Conservation (phyloP, 2,113 vertebrate genomes). For the Bambusicola thoracicus region DNA sequence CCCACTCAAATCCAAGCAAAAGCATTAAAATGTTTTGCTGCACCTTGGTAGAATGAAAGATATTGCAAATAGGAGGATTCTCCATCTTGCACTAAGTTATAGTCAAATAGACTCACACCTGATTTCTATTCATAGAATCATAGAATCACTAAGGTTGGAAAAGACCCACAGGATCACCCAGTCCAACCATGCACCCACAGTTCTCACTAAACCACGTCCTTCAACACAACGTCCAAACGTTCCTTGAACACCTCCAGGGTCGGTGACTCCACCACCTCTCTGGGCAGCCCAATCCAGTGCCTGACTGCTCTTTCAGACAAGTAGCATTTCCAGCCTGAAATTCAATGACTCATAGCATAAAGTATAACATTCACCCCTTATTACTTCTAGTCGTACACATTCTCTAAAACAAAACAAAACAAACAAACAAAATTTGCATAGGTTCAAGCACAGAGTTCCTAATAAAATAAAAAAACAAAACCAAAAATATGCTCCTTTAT, state of each 20-base stretch:
- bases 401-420: background rate
- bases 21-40: background rate
- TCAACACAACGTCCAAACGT: too few species aligned
- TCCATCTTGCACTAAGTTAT: background rate
- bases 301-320: too few species aligned
- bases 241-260: too few species aligned
- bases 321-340: too few species aligned
- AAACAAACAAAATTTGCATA: background rate
- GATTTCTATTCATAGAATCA: background rate
- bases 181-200: too few species aligned
- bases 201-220: too few species aligned
- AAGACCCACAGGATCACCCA: too few species aligned
- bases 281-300: too few species aligned
- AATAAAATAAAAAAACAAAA: background rate
- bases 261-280: too few species aligned
- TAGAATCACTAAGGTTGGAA: too few species aligned
- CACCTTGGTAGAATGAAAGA: background rate
- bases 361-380: background rate
- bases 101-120: background rate
- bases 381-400: background rate
- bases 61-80: background rate
- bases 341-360: background rate
- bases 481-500: background rate
- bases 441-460: background rate
- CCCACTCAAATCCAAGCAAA: background rate